Evolutionary conservation across 2,113 vertebrate species (phyloP).

Genomic region (Apaloderma vittatum): DNA sequence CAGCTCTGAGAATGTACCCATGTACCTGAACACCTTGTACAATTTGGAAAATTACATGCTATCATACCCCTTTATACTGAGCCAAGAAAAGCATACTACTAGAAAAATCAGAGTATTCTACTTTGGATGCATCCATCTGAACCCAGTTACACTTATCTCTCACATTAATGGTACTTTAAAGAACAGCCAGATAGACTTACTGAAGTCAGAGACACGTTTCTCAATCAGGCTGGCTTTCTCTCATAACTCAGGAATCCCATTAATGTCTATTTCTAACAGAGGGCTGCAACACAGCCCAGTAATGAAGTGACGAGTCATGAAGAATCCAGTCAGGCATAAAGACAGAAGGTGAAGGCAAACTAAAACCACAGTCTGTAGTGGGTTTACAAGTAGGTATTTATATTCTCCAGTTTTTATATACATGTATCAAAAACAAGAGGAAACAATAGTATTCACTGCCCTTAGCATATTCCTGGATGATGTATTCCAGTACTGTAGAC

Average conservation of each 20-base stretch:
- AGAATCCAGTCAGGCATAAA: not conserved
- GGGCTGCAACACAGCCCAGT: not conserved
- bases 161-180: not conserved
- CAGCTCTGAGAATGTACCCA: not conserved
- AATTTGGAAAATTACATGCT: not conserved
- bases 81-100: not conserved
- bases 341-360: not conserved
- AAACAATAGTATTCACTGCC: not conserved
- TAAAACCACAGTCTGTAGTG: not conserved
- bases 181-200: slow-evolving; percentile 11
- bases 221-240: slow-evolving; percentile 1
- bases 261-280: not conserved
- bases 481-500: not conserved
- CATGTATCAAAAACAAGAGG: not conserved
- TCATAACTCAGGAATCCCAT: not conserved
- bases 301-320: not conserved
- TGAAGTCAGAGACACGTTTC: not conserved
- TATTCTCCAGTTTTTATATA: not conserved
- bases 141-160: not conserved
- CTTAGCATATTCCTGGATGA: fast-evolving
- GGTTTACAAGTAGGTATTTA: not conserved
- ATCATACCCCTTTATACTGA: not conserved
- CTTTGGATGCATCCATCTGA: not conserved
- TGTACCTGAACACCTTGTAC: not conserved
- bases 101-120: not conserved